These are phyloP conservation scores for Drosophila meridionalis DNA, from an alignment of 2,888 invertebrate genomes.

Conservation along the genomic window DNA sequence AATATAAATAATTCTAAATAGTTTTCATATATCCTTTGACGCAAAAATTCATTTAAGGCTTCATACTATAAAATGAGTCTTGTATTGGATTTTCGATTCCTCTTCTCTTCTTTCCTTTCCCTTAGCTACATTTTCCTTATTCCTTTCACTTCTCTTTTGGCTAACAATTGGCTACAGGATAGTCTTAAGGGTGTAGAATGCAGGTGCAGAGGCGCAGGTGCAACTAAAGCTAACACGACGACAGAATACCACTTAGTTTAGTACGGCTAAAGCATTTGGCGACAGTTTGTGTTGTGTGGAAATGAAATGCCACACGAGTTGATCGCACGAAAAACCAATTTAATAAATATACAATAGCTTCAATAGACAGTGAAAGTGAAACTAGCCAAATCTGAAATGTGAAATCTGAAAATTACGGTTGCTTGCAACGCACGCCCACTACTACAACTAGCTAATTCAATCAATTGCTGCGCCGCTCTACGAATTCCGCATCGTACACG, in stretches of 20 bases:
- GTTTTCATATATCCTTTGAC: slow-evolving; percentile 29
- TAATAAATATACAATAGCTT: slow-evolving; percentile 69
- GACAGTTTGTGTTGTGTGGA: slow-evolving; percentile 1
- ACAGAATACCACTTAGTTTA: slow-evolving; percentile 32
- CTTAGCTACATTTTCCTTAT: not conserved
- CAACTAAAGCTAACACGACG: slow-evolving; percentile 32
- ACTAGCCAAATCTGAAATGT: slow-evolving; percentile 43
- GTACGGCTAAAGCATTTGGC: slow-evolving; percentile 31
- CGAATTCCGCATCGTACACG: slow-evolving; percentile 56
- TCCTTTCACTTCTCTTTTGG: slow-evolving; percentile 2
- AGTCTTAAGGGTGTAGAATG: not conserved
- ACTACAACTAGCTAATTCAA: slow-evolving; percentile 6
- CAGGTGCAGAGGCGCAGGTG: slow-evolving; percentile 13
- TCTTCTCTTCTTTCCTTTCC: slow-evolving; percentile 13
- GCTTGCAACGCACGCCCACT: slow-evolving; percentile 14
- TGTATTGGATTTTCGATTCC: slow-evolving; percentile 27
- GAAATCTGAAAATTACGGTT: slow-evolving; percentile 10
- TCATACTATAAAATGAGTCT: slow-evolving; percentile 62
- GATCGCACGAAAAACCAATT: slow-evolving; percentile 40
- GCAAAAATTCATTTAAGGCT: slow-evolving; percentile 50
- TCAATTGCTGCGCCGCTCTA: slow-evolving; percentile 77
- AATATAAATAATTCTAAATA: slow-evolving; percentile 59
- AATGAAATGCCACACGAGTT: slow-evolving; percentile 8
- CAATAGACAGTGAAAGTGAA: slow-evolving; percentile 34
- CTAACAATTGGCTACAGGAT: slow-evolving; percentile 47